Base-by-base conservation (phyloP, 2,113 vertebrate genomes). In the Thryonomys swinderianus region DNA sequence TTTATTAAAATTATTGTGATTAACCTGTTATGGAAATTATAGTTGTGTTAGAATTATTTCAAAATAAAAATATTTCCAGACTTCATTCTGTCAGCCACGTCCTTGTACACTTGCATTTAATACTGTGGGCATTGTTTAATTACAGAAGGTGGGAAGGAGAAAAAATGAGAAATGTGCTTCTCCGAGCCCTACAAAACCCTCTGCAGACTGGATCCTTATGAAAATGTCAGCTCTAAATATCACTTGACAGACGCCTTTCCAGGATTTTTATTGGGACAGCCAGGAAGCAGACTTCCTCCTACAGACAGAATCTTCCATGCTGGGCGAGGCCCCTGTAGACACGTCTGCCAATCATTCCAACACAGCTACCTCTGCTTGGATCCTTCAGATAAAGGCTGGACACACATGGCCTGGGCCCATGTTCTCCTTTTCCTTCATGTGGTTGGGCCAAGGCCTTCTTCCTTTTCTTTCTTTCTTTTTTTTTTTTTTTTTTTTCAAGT, bases 181-280 rank as follows among this genome's bases (percentile, higher is more conserved):
- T 95, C 73, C 48, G 37, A 89, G 76, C 61, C 40, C 64, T 6
- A 1, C 0, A 90, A 93, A 96, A 85, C 51, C 62, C 94, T 96
- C 96, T 27, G 0, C 42, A 91, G 85, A 83, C 67, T 6, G 30
- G 74, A 86, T 97, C 86, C 69, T 95, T 93, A 94, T 93, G 93
- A 97, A 97, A 97, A 97, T 95, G 93, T 97, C 96, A 96, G 40
- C 88, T 93, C 74, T 92, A 97, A 97, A 97, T 97, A 96, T 91
- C 95, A 95, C 82, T 61, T 95, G 83, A 93, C 93, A 94, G 96
- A 81, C 94, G 93, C 73, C 91, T 85, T 91, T 95, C 80, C 94
- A 86, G 62, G 45, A 7, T 94, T 97, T 92, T 91, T 89, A 96
- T 32, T 92, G 90, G 94, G 55, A 74, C 3, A 2, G 74, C 86